These are phyloP conservation scores for Seriola aureovittata DNA, from an alignment of 2,113 vertebrate genomes.

Conservation along the genomic window DNA sequence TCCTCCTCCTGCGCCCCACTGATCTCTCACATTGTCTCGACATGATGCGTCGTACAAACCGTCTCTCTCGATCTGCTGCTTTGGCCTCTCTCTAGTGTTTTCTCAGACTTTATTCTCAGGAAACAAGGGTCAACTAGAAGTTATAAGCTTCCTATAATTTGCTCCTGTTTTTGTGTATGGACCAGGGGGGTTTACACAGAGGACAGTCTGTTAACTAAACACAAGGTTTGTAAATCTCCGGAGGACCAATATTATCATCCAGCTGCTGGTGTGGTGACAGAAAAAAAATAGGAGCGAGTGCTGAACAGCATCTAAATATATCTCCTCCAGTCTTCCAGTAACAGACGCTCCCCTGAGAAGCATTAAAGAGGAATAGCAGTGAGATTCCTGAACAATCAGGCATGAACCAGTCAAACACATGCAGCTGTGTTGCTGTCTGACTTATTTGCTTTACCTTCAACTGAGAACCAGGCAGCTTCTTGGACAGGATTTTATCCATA, in stretches of 20 bases:
- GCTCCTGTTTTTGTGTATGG: not conserved
- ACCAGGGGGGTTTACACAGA: constrained; percentile 10
- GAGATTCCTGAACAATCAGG: constrained; percentile 15
- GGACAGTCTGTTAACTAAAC: constrained; percentile 34
- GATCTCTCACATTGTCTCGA: not conserved
- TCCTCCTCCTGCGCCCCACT: no score
- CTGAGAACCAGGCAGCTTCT: not conserved
- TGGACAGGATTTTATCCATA: no score
- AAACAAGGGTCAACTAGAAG: not conserved
- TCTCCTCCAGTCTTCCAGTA: constrained; percentile 4
- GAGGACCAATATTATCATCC: constrained; percentile 31
- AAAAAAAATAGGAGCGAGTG: not conserved
- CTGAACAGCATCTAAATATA: constrained; percentile 18
- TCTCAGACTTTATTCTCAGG: not conserved
- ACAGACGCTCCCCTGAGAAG: not conserved
- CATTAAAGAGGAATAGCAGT: not conserved
- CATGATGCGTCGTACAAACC: not conserved
- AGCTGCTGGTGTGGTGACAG: constrained; percentile 29
- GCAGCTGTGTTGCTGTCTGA: constrained; percentile 24
- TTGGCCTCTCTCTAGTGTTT: no score
- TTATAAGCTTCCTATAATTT: not conserved
- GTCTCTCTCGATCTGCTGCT: no score
- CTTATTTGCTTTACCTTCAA: not conserved
- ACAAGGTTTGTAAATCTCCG: not conserved
- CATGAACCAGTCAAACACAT: not conserved